Percentiles rank a stretch among this genome's conserved stretches.
Evolutionary conservation across 1,140 invertebrate genomes (phyloP).

Genomic region (Panagrolaimus sp.): DNA sequence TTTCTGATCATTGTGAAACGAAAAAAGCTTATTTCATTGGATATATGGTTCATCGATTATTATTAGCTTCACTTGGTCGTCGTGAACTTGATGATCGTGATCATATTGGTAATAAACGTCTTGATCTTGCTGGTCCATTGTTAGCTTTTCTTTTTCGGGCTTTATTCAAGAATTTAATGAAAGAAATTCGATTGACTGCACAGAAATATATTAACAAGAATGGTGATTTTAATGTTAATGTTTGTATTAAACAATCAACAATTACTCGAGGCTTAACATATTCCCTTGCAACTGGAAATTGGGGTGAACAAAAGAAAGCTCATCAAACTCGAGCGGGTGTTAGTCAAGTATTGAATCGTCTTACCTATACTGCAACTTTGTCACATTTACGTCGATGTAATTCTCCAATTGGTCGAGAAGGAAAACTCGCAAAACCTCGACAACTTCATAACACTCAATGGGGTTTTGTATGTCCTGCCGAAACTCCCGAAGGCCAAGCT

Average conservation of each 20-base stretch:
- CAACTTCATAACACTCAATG: slow-evolving; percentile 96
- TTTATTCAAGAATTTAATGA: slow-evolving; percentile 84
- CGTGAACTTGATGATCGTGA: slow-evolving; percentile 94
- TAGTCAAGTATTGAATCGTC: slow-evolving; percentile 83
- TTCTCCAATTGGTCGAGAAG: slow-evolving; percentile 94
- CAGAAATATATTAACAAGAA: slow-evolving; percentile 97
- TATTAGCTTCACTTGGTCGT: slow-evolving; percentile 85
- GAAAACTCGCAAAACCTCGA: slow-evolving; percentile 92
- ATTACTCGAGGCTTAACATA: slow-evolving; percentile 97
- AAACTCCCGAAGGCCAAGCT: slow-evolving; percentile 82
- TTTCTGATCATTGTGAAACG: slow-evolving; percentile 97
- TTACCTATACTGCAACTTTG: slow-evolving; percentile 94
- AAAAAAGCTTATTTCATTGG: slow-evolving; percentile 78
- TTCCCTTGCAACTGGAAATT: slow-evolving; percentile 95
- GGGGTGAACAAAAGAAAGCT: slow-evolving; percentile 99
- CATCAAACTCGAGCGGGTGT: slow-evolving; percentile 91
- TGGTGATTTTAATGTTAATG: slow-evolving; percentile 93
- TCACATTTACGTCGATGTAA: slow-evolving; percentile 94
- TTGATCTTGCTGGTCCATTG: slow-evolving; percentile 91
- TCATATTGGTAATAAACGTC: slow-evolving; percentile 97
- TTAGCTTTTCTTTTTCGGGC: slow-evolving; percentile 90
- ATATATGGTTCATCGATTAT: slow-evolving; percentile 93
- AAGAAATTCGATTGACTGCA: slow-evolving; percentile 92
- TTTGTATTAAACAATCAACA: slow-evolving; percentile 93
- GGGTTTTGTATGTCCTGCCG: slow-evolving; percentile 98